These are phyloP conservation scores for Drosophila falleni DNA, from an alignment of 2,888 invertebrate genomes.

Conservation along the genomic window DNA sequence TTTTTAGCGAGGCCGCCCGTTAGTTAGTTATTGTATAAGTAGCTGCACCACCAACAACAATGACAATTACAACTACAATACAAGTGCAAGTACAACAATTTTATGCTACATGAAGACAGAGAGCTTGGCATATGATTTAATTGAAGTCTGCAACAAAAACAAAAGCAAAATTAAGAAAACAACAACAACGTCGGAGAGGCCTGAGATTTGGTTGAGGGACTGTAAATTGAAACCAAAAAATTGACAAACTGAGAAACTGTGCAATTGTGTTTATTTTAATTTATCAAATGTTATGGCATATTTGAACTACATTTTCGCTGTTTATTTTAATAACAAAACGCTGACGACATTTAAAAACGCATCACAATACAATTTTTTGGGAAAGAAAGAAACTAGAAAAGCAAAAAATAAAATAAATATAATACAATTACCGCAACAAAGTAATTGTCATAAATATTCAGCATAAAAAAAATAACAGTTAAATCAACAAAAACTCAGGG, in stretches of 20 bases:
- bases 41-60: constrained; percentile 20
- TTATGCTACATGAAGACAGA: constrained; percentile 64
- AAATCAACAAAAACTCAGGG: constrained; percentile 42
- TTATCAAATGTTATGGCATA: constrained; percentile 42
- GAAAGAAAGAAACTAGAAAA: constrained; percentile 9
- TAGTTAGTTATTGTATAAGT: constrained; percentile 60
- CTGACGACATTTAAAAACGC: constrained; percentile 71
- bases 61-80: constrained; percentile 28
- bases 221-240: constrained; percentile 40
- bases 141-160: constrained; percentile 58
- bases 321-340: constrained; percentile 64
- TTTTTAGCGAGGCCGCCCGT: constrained; percentile 41
- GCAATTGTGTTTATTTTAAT: constrained; percentile 54
- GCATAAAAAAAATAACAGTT: constrained; percentile 25
- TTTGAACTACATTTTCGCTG: constrained; percentile 39
- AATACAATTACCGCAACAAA: constrained; percentile 43
- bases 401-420: constrained; percentile 12
- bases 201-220: constrained; percentile 23
- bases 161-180: constrained; percentile 35
- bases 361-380: constrained; percentile 50
- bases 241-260: constrained; percentile 27
- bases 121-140: constrained; percentile 70
- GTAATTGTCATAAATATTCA: constrained; percentile 47
- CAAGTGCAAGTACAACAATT: constrained; percentile 45
- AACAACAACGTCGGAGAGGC: constrained; percentile 10